Evolutionary conservation across 2,113 vertebrate genomes (phyloP), one percentile per base, ranked within the genome.

Genomic region (Bufo bufo): DNA sequence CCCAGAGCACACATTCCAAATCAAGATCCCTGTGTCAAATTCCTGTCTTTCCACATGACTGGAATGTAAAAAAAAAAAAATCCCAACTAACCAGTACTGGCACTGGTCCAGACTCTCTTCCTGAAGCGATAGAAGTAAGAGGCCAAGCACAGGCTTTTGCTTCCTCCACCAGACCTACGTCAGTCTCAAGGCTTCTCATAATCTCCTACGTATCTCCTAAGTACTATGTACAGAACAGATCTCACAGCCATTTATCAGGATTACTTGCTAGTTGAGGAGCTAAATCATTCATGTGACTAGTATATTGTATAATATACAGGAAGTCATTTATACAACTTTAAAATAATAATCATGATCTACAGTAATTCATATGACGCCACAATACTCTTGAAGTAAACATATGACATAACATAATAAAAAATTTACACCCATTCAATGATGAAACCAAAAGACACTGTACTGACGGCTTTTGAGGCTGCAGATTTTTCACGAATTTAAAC

Each of bases 31-130:
- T 33, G 61, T 89, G 87, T 89, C 87, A 89, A 89, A 89, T 89
- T 89, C 87, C 82, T 89, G 87, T 89, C 81, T 89, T 89, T 89
- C 74, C 87, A 89, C 87, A 89, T 89, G 87, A 89, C 74, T 89
- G 87, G 87, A 89, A 89, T 84, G 87, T 78, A 63, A 84, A 89
- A 89, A 86, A 85, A 88, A 85, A 85, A 85, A 83, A 77, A 77
- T 84, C 59, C 72, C 77, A 84, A 82, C 72, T 89, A 84, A 77
- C 81, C 50, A 89, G 80, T 58, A 33, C 87, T 89, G 82, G 87
- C 87, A 10, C 52, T 33, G 47, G 65, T 65, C 87, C 87, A 89
- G 75, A 50, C 59, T 56, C 54, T 66, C 74, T 89, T 84, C 87
- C 63, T 4, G 14, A 16, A 45, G 50, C 72, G 69, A 65, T 10